Evolutionary conservation across 2,888 invertebrate genomes (phyloP), one percentile per base, ranked within the genome.

Genomic region (Bellardia pandia): DNA sequence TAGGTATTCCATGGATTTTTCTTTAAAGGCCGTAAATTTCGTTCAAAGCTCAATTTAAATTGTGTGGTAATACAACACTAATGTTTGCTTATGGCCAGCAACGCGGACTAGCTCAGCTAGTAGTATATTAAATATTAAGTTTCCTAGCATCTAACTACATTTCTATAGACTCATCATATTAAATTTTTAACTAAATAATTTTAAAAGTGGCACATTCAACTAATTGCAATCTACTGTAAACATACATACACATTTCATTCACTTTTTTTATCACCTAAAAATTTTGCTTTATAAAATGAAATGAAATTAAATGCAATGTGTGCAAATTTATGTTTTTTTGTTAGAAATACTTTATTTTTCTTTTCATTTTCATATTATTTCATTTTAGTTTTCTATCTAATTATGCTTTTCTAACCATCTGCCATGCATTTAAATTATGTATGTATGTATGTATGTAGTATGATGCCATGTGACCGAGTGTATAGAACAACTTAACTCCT

Each of bases 371-470:
- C 40, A 53, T 71, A 56, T 60, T 40, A 37, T 81, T 74, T 48
- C 37, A 30, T 66, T 81, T 81, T 66, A 74, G 48, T 68, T 75
- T 75, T 68, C 37, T 40, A 58, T 60, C 74, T 75, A 68, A 75
- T 82, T 75, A 68, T 58, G 68, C 8, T 82, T 45, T 58, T 51
- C 40, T 51, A 75, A 68, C 45, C 58, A 81, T 74, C 64, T 74
- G 81, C 8, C 74, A 66, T 56, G 33, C 58, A 42, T 72, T 23
- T 66, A 48, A 60, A 69, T 13, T 37, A 37, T 23, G 23, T 23
- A 23, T 23, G 37, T 37, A 37, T 23, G 23, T 23, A 23, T 23
- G 37, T 37, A 6, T 37, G 37, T 37, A 37, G 37, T 60, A 23
- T 42, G 9, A 66, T 74, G 62, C 7, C 58, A 33, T 51, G 42